These are phyloP conservation scores for Peromyscus aztecus DNA, from an alignment of 2,797 vertebrate genomes.

Conservation along the genomic window DNA sequence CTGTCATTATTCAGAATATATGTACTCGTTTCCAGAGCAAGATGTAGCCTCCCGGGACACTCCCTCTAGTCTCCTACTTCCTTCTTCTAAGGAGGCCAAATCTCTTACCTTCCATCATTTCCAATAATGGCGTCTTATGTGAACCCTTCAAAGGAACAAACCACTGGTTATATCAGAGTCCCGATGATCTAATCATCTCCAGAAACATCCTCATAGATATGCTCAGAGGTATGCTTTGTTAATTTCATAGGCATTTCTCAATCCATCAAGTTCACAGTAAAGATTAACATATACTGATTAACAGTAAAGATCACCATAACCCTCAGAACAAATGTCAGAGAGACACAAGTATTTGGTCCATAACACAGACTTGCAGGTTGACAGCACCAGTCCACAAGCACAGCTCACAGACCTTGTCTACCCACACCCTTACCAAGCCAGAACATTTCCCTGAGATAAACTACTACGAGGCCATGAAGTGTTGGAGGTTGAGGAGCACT, in stretches of 20 bases:
- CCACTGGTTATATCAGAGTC: background rate
- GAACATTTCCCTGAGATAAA: background rate
- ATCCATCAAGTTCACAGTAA: background rate
- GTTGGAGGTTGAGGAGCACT: background rate
- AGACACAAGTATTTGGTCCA: background rate
- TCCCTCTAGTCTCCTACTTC: background rate
- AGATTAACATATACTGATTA: too few species aligned
- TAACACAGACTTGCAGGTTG: background rate
- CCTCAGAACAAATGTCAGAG: too few species aligned
- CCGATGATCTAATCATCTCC: background rate
- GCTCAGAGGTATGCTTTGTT: background rate
- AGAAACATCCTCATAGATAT: background rate
- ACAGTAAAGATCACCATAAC: background rate
- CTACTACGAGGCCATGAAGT: background rate
- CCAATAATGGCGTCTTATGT: background rate
- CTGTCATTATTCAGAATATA: background rate
- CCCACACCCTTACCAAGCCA: background rate
- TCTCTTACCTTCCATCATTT: too few species aligned
- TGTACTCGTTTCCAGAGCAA: background rate
- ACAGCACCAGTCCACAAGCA: background rate
- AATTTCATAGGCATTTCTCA: background rate
- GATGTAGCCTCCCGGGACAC: background rate
- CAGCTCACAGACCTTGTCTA: background rate
- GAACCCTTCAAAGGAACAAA: background rate
- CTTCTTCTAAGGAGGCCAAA: background rate